Percentiles rank a stretch among this genome's conserved stretches.
Conservation (phyloP, 1,140 invertebrate species). For the Drosophila asahinai region DNA sequence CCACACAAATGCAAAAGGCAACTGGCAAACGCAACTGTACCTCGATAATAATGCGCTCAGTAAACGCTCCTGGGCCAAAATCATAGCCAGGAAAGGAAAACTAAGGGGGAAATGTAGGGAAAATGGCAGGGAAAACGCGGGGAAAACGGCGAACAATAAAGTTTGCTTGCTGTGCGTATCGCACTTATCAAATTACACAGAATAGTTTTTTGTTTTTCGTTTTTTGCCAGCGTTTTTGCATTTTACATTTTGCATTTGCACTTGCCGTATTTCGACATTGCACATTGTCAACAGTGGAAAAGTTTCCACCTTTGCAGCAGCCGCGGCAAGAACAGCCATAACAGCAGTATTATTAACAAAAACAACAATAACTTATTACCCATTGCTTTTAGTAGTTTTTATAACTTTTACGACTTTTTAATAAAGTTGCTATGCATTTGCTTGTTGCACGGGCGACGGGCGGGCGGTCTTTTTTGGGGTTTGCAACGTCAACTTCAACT, state of each 20-base stretch:
- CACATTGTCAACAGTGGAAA: conserved; percentile 51
- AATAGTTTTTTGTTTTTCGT: conserved; percentile 26
- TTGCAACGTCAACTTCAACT: conserved; percentile 42
- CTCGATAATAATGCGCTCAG: conserved; percentile 34
- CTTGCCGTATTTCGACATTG: conserved; percentile 34
- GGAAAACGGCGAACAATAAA: conserved; percentile 42
- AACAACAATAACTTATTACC: conserved; percentile 79
- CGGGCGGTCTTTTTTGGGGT: conserved; percentile 3
- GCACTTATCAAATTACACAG: conserved; percentile 58
- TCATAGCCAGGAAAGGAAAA: conserved; percentile 7
- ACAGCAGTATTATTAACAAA: conserved; percentile 48
- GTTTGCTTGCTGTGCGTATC: conserved; percentile 34
- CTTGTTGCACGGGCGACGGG: conserved; percentile 49
- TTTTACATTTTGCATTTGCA: conserved; percentile 32
- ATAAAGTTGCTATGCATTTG: conserved; percentile 82
- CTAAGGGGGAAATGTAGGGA: background rate
- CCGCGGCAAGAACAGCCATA: conserved; percentile 28
- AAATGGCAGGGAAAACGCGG: background rate
- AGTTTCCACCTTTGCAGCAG: conserved; percentile 34
- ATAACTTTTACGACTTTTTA: conserved; percentile 84
- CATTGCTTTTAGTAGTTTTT: conserved; percentile 83
- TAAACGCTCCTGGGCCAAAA: conserved; percentile 14
- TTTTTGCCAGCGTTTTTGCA: conserved; percentile 1
- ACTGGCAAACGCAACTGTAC: conserved; percentile 33
- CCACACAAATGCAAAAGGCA: conserved; percentile 28